Evolutionary conservation across 1,140 invertebrate species (phyloP).

Genomic region (Charaxes varanes): DNA sequence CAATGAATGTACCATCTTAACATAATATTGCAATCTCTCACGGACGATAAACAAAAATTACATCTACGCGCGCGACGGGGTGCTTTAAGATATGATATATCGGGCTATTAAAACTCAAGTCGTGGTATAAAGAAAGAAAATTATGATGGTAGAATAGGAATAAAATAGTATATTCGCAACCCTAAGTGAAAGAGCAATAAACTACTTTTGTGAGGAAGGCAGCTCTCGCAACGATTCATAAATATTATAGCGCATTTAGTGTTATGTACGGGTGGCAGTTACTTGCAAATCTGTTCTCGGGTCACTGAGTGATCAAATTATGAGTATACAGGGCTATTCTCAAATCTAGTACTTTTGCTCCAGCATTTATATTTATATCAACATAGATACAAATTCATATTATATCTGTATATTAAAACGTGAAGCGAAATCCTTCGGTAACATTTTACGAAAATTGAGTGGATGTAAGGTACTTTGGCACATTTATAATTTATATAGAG

Average conservation of each 20-base stretch:
- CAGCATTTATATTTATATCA: too few species aligned
- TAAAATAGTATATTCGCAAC: conserved; percentile 63
- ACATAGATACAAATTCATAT: too few species aligned
- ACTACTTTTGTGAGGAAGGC: conserved; percentile 67
- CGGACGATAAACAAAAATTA: conserved; percentile 41
- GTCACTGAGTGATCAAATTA: too few species aligned
- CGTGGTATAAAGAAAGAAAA: conserved; percentile 56
- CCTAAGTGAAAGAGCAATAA: conserved; percentile 50
- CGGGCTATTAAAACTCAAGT: conserved; percentile 47
- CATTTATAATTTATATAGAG: too few species aligned
- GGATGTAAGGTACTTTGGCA: too few species aligned
- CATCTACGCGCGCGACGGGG: conserved; percentile 40
- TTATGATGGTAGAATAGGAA: conserved; percentile 52
- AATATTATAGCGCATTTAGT: conserved; percentile 61
- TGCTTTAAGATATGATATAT: conserved; percentile 54
- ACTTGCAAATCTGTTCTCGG: too few species aligned
- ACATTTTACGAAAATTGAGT: too few species aligned
- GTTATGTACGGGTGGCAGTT: conserved; percentile 59
- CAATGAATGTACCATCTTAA: too few species aligned
- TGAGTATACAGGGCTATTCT: too few species aligned
- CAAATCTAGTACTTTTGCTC: too few species aligned
- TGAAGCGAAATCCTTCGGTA: too few species aligned
- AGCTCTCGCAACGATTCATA: conserved; percentile 58
- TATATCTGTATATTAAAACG: too few species aligned
- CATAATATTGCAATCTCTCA: conserved; percentile 16